A percentile compares a stretch with the other conserved stretches of the same genome.
Conservation (phyloP, 2,113 vertebrate species). For the Carollia perspicillata region DNA sequence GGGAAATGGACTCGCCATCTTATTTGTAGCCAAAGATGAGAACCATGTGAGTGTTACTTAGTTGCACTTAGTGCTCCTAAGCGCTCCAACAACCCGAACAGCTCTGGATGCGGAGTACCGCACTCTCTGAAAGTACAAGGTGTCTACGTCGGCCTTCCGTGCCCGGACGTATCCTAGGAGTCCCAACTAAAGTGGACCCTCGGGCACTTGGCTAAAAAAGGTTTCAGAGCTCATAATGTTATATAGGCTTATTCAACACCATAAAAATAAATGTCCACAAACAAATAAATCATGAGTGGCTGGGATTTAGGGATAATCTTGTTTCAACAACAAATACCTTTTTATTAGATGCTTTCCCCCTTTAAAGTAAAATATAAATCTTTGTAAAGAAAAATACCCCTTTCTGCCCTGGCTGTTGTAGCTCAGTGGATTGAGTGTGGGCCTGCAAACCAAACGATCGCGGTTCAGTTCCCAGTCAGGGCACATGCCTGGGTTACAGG, state of each 20-base stretch:
- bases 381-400: constrained; percentile 10
- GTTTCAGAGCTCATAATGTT: neutral
- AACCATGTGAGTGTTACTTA: neutral
- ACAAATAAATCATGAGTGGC: neutral
- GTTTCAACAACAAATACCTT: neutral
- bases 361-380: neutral
- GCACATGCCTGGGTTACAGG: too few species aligned
- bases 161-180: neutral
- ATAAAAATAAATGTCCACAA: neutral
- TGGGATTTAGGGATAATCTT: neutral
- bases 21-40: constrained; percentile 49
- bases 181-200: neutral
- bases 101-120: neutral
- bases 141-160: accelerated
- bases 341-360: neutral
- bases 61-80: neutral
- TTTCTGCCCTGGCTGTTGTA: too few species aligned
- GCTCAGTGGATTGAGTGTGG: too few species aligned
- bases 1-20: constrained; percentile 43
- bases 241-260: neutral
- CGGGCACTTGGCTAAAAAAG: neutral
- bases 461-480: too few species aligned
- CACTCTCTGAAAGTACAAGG: neutral
- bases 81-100: neutral
- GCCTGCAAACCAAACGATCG: too few species aligned